Evolutionary conservation across 2,113 vertebrate genomes (phyloP).

Genomic region (Megaleporinus macrocephalus): DNA sequence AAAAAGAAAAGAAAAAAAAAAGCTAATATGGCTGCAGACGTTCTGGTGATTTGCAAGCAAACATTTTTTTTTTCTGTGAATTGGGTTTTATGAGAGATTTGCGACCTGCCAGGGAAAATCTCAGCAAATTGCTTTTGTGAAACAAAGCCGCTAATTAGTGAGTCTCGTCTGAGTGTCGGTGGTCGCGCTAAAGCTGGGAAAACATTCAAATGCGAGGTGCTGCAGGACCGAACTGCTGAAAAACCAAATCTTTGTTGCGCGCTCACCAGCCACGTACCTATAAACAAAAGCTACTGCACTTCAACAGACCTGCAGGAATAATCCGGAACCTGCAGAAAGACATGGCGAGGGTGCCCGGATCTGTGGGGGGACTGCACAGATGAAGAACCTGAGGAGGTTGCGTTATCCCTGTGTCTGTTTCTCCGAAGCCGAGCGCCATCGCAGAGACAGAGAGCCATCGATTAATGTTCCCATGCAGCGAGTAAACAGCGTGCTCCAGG

Average conservation of each 20-base stretch:
- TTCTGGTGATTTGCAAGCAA: too few species aligned
- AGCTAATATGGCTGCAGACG: too few species aligned
- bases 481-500: slow-evolving; percentile 29
- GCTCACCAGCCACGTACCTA: slow-evolving; percentile 47
- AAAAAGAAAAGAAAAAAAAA: too few species aligned
- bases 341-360: too few species aligned
- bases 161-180: not conserved
- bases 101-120: too few species aligned
- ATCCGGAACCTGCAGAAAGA: too few species aligned
- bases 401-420: slow-evolving; percentile 21
- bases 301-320: too few species aligned
- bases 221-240: not conserved
- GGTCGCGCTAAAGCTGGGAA: not conserved
- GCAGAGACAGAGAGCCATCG: slow-evolving; percentile 1
- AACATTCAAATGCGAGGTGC: not conserved
- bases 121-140: too few species aligned
- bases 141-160: not conserved
- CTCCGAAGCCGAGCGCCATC: slow-evolving; percentile 8
- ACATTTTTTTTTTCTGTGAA: too few species aligned
- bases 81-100: too few species aligned
- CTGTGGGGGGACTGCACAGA: too few species aligned
- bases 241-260: not conserved
- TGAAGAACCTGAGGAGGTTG: not conserved
- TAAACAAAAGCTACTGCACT: not conserved
- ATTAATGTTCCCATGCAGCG: slow-evolving; percentile 19